A percentile compares a stretch with the other conserved stretches of the same genome.
Conservation (phyloP, 2,797 vertebrate species). For the Tragelaphus eurycerus region DNA sequence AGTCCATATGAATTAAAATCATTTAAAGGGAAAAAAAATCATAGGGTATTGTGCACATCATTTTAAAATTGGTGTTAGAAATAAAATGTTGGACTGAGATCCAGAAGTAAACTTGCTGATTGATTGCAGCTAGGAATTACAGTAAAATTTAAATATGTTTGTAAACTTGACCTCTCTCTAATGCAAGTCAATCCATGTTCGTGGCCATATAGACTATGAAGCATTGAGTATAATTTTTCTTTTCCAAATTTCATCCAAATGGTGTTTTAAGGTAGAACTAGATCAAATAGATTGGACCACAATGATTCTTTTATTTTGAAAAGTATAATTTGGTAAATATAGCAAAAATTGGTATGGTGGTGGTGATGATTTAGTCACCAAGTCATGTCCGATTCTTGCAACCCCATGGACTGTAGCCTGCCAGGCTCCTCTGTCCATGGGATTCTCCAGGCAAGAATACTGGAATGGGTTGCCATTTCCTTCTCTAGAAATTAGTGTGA, state of each 20-base stretch:
- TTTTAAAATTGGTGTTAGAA: not conserved
- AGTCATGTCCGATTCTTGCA: not conserved
- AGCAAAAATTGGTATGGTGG: not conserved
- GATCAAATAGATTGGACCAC: not conserved
- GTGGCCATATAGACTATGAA: not conserved
- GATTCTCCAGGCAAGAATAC: not conserved
- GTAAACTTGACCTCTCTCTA: not conserved
- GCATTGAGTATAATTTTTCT: not conserved
- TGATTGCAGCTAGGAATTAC: not conserved
- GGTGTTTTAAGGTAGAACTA: not conserved
- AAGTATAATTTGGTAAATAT: not conserved
- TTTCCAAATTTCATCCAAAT: not conserved
- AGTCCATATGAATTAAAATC: not conserved
- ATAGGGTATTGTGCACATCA: accelerated
- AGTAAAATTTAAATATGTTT: not conserved
- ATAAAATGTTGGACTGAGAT: not conserved
- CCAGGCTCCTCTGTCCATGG: not conserved
- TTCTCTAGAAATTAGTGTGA: not conserved
- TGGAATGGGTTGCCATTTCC: not conserved
- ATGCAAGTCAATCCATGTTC: not conserved
- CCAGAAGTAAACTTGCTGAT: not conserved
- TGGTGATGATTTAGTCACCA: not conserved
- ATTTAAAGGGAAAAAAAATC: not conserved
- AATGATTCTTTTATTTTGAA: not conserved
- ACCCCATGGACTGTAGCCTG: not conserved